A percentile compares a stretch with the other conserved stretches of the same genome.
Evolutionary conservation across 2,113 vertebrate genomes (phyloP).

Genomic region (Hypocryptadius cinnamomeus): DNA sequence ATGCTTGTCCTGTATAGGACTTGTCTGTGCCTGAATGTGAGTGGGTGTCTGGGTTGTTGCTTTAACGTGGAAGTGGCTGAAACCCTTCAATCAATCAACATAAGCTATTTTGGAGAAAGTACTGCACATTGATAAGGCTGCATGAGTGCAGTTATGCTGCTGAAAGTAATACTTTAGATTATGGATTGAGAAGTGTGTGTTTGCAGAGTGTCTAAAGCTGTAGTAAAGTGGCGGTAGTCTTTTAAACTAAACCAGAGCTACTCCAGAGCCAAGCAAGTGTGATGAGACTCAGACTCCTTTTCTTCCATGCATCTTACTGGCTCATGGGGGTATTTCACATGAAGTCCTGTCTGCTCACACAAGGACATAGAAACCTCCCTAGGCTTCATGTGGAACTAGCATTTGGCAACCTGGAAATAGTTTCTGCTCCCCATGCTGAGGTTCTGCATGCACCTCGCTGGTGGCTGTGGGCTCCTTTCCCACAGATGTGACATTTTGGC

Average conservation of each 20-base stretch:
- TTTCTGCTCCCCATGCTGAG: not conserved
- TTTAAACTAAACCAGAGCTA: not conserved
- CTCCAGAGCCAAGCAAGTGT: not conserved
- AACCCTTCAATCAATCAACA: not conserved
- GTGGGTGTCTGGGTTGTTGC: not conserved
- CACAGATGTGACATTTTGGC: not conserved
- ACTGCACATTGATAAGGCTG: not conserved
- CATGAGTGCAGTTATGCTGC: not conserved
- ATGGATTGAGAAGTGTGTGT: not conserved
- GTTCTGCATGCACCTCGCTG: rapidly evolving
- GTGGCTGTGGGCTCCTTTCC: not conserved
- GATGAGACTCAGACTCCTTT: not conserved
- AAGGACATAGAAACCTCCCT: not conserved
- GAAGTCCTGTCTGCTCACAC: not conserved
- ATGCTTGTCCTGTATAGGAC: not conserved
- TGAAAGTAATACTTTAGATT: not conserved
- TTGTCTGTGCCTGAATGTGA: not conserved
- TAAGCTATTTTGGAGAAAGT: not conserved
- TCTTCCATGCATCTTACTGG: not conserved
- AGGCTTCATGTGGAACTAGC: not conserved
- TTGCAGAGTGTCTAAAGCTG: not conserved
- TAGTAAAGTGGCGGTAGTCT: not conserved
- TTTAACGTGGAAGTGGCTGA: not conserved
- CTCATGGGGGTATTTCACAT: not conserved
- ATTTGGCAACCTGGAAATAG: not conserved